These are phyloP conservation scores for Dascillus cervinus DNA, from an alignment of 2,888 invertebrate genomes.

Conservation along the genomic window DNA sequence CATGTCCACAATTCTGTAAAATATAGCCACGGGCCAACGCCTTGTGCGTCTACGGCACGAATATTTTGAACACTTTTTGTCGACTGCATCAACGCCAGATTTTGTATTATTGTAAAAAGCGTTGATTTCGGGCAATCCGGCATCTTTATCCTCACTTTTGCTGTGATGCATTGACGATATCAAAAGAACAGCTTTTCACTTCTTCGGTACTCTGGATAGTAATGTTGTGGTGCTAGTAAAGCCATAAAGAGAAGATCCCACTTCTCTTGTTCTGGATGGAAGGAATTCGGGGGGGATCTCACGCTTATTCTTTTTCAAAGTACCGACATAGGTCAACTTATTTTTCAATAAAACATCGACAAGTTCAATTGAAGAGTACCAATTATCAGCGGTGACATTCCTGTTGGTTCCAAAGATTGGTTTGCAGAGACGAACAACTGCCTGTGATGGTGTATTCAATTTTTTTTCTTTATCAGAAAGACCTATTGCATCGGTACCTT, in stretches of 20 bases:
- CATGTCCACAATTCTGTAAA: conserved; percentile 2
- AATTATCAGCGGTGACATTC: conserved; percentile 5
- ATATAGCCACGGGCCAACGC: conserved; percentile 2
- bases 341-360: not conserved
- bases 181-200: conserved; percentile 1
- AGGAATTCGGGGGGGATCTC: conserved; percentile 17
- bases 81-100: conserved; percentile 2
- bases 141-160: not conserved
- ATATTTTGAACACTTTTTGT: conserved; percentile 2
- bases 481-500: no score
- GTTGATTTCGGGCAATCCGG: conserved; percentile 4
- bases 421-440: no score
- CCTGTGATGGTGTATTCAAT: not conserved
- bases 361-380: conserved; percentile 2
- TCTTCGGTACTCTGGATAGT: conserved; percentile 1
- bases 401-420: not conserved
- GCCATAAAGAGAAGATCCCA: conserved; percentile 1
- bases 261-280: conserved; percentile 5
- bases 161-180: conserved; percentile 1
- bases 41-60: not conserved
- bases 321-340: not conserved
- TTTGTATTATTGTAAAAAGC: conserved; percentile 1
- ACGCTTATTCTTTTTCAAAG: not conserved
- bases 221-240: conserved; percentile 1
- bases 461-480: conserved; percentile 1